Conservation (phyloP, 2,113 vertebrate genomes). For the Saccopteryx leptura region DNA sequence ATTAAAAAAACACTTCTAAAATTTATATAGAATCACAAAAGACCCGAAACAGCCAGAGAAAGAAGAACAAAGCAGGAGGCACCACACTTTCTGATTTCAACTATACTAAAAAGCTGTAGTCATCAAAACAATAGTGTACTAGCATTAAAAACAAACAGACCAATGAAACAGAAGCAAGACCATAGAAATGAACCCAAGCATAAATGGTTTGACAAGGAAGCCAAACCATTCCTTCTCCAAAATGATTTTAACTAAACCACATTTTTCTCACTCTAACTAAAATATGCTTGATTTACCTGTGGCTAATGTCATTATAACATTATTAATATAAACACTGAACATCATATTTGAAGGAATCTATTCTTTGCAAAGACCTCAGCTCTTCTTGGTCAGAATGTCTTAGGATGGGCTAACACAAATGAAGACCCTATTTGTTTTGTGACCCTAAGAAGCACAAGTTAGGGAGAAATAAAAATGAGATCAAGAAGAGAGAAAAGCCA, state of each 20-base stretch:
- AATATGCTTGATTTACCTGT: neutral
- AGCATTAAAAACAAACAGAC: neutral
- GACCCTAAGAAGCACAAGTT: neutral
- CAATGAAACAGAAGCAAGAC: neutral
- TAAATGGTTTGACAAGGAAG: neutral
- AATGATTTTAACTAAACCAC: slow-evolving; percentile 11
- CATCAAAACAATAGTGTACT: neutral
- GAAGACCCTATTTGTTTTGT: neutral
- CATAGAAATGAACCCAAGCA: neutral
- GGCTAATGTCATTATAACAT: neutral
- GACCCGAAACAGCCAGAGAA: neutral
- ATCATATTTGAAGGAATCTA: slow-evolving; percentile 10
- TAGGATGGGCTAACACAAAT: neutral
- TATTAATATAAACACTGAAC: neutral
- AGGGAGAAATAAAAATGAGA: slow-evolving; percentile 9
- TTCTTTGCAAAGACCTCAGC: slow-evolving; percentile 44
- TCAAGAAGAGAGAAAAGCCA: neutral
- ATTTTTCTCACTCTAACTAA: slow-evolving; percentile 8
- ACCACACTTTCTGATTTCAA: neutral
- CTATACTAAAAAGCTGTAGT: neutral
- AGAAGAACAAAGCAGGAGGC: neutral
- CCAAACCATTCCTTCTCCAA: slow-evolving; percentile 39
- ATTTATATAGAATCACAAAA: neutral
- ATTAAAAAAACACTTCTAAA: neutral
- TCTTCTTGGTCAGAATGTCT: slow-evolving; percentile 31